A percentile compares a stretch with the other conserved stretches of the same genome.
Evolutionary conservation across 35 echinoderm and acorn worm genomes (phyloP).

Genomic region (Ptychodera flava): DNA sequence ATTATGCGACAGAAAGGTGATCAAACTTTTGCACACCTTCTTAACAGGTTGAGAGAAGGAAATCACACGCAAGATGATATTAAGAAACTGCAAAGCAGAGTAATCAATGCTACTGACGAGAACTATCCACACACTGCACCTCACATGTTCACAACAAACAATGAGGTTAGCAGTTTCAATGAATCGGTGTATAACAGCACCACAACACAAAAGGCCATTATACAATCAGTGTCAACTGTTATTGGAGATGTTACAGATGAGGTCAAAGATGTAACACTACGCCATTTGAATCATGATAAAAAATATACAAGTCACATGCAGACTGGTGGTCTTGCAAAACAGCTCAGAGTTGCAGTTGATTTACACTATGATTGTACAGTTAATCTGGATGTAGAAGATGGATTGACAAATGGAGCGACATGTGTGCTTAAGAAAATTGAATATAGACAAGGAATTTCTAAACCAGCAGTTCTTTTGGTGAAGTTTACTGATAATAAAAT

Average conservation of each 20-base stretch:
- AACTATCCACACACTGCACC: conserved; percentile 3
- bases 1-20: conserved; percentile 54
- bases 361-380: conserved; percentile 18
- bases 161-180: conserved; percentile 18
- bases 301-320: conserved; percentile 11
- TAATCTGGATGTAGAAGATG: conserved; percentile 41
- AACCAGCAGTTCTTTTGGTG: conserved; percentile 23
- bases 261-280: conserved; percentile 19
- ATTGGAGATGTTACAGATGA: conserved; percentile 21
- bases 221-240: conserved; percentile 13
- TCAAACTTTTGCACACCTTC: conserved; percentile 24
- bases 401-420: conserved; percentile 42
- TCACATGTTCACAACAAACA: conserved; percentile 42
- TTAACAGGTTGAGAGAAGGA: conserved; percentile 30
- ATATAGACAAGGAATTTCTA: neutral
- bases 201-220: conserved; percentile 15
- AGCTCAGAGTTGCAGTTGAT: conserved; percentile 22
- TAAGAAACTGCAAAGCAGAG: neutral
- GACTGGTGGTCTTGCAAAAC: conserved; percentile 10
- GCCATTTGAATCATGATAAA: conserved; percentile 8
- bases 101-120: neutral
- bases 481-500: conserved; percentile 29
- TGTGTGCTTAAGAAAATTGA: conserved; percentile 22
- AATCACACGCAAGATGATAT: conserved; percentile 29
- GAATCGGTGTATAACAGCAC: neutral